These are phyloP conservation scores for Ctenicera cuprea DNA, from an alignment of 2,888 invertebrate genomes.

Conservation along the genomic window DNA sequence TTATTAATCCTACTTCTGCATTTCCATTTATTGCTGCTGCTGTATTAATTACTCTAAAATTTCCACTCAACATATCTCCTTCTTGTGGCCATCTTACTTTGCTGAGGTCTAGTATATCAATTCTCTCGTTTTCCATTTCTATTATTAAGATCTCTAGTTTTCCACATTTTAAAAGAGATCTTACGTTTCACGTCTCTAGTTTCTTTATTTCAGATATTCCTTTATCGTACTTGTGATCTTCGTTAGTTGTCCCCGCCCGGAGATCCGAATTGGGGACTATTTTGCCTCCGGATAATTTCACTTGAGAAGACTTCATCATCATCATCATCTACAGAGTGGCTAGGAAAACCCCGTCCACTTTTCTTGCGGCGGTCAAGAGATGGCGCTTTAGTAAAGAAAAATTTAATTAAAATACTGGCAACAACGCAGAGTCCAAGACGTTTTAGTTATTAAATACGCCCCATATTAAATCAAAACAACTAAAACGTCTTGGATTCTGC, in stretches of 20 bases:
- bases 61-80: slow-evolving; percentile 10
- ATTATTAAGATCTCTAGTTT: not conserved
- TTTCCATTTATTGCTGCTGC: slow-evolving; percentile 5
- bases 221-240: not conserved
- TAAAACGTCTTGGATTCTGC: too few relatives aligned
- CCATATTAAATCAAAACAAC: too few relatives aligned
- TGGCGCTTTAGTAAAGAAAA: too few relatives aligned
- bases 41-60: slow-evolving; percentile 5
- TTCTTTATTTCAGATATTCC: slow-evolving; percentile 4
- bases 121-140: not conserved
- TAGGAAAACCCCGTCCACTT: too few relatives aligned
- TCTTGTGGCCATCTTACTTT: not conserved
- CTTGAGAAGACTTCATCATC: not conserved
- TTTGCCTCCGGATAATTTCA: slow-evolving; percentile 1
- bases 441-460: too few relatives aligned
- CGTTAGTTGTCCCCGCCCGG: too few relatives aligned
- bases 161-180: not conserved
- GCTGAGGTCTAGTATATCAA: not conserved
- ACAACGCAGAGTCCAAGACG: too few relatives aligned
- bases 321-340: not conserved
- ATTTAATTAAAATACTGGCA: too few relatives aligned
- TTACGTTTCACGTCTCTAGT: not conserved
- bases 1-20: not conserved
- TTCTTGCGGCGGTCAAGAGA: too few relatives aligned
- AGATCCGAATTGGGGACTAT: too few relatives aligned